Percentiles rank a stretch among this genome's conserved stretches.
Evolutionary conservation across 2,797 vertebrate species (phyloP).

Genomic region (Argyrosomus regius): DNA sequence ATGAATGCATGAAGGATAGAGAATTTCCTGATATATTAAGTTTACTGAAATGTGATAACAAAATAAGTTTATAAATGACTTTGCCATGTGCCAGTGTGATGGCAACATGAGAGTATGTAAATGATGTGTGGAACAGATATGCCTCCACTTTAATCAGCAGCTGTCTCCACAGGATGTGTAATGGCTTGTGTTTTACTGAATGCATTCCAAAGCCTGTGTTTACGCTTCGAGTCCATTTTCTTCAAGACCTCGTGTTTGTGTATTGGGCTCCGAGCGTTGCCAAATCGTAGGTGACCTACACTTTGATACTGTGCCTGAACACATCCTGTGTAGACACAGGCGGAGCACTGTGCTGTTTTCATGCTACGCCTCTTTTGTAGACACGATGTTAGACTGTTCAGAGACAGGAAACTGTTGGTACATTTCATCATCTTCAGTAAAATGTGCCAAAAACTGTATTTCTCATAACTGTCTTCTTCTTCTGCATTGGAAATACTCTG

Average conservation of each 20-base stretch:
- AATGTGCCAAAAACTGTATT: neutral
- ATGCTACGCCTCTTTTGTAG: neutral
- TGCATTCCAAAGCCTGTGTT: neutral
- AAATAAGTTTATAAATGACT: too few relatives aligned
- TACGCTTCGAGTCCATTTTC: neutral
- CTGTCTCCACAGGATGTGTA: neutral
- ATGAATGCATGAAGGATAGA: neutral
- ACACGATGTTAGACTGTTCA: neutral
- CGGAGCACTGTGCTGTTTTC: neutral
- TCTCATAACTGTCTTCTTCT: neutral
- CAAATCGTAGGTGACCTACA: neutral
- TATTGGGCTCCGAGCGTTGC: neutral
- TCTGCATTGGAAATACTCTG: neutral
- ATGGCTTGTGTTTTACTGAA: neutral
- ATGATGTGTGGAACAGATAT: neutral
- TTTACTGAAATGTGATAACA: too few relatives aligned
- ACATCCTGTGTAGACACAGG: neutral
- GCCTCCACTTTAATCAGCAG: neutral
- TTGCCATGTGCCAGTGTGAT: neutral
- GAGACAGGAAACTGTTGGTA: neutral
- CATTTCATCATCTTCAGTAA: neutral
- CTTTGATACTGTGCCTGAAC: neutral
- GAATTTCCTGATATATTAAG: neutral
- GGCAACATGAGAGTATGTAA: neutral
- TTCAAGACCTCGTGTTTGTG: neutral